Base-by-base conservation (phyloP, 2,113 vertebrate genomes). In the Chaenogobius annularis region DNA sequence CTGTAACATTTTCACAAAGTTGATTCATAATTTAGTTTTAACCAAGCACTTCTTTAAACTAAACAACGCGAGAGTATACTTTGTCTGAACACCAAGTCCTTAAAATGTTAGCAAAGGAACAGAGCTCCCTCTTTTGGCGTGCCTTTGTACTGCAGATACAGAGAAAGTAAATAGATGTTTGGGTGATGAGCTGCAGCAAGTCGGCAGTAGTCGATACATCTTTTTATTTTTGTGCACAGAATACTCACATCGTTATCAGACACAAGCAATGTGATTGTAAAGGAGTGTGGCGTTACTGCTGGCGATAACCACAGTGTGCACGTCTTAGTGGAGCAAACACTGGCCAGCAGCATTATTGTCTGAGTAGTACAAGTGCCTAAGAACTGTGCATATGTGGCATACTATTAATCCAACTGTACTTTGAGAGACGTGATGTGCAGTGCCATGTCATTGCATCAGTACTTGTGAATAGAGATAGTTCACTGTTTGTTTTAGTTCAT, bases 351-450 rank as follows among this genome's bases (percentile, higher is more conserved):
- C 88, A 87, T 91, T 46, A 88, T 78, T 81, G 64, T 86, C 79
- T 84, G 74, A 90, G 89, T 85, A 84, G 88, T 88, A 84, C 81
- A 92, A 92, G 91, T 92, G 91, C 91, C 91, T 92, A 80, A 85
- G 77, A 89, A 82, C 77, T 82, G 82, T 88, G 70, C 79, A 87
- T 87, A 88, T 81, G 76, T 68, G 46, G 81, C 72, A 78, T 82
- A 70, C 64, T 66, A 76, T 84, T 85, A 31, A 61, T 61, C 23
- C 23, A 61, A 35, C 26, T 61, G 58, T 61, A 61, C 58, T 17
- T 61, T 61, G 13, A 75, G 65, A 58, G 80, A 67, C 69, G 61
- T 65, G 73, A 82, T 78, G 26, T 81, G 75, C 58, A 54, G 78
- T 64, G 70, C 63, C 80, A 68, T 68, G 68, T 75, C 72, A 77